Conservation (phyloP, 2,888 invertebrate species). For the Orthosia incerta region DNA sequence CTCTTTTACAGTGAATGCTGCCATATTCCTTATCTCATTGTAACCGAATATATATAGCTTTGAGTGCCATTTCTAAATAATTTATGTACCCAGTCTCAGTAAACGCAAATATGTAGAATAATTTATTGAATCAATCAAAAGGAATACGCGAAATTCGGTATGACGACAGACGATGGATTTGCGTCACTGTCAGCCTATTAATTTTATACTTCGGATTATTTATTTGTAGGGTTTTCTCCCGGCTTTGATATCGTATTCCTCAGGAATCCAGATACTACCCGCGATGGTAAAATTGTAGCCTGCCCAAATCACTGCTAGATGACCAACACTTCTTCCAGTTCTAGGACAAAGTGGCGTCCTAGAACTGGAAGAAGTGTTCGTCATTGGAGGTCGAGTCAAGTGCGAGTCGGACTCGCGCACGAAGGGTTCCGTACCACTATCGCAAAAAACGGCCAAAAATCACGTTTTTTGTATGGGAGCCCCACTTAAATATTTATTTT, state of each 20-base stretch:
- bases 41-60: not conserved
- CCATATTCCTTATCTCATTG: not conserved
- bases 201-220: not conserved
- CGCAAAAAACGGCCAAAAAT: too few relatives aligned
- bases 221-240: not conserved
- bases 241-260: not conserved
- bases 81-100: conserved; percentile 15
- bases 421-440: too few relatives aligned
- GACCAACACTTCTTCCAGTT: too few relatives aligned
- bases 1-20: not conserved
- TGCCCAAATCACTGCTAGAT: too few relatives aligned
- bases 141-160: not conserved
- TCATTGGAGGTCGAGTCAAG: too few relatives aligned
- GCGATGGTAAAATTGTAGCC: too few relatives aligned
- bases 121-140: conserved; percentile 31
- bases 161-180: not conserved
- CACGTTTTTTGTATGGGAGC: too few relatives aligned
- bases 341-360: too few relatives aligned
- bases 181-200: not conserved
- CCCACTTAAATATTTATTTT: too few relatives aligned
- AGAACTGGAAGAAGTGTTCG: too few relatives aligned
- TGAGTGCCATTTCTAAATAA: conserved; percentile 19
- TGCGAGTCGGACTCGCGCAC: too few relatives aligned
- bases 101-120: conserved; percentile 25
- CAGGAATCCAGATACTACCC: not conserved